Base-by-base conservation (phyloP, 64 coral and sea anemone species). In the Stichodactyla helianthus region DNA sequence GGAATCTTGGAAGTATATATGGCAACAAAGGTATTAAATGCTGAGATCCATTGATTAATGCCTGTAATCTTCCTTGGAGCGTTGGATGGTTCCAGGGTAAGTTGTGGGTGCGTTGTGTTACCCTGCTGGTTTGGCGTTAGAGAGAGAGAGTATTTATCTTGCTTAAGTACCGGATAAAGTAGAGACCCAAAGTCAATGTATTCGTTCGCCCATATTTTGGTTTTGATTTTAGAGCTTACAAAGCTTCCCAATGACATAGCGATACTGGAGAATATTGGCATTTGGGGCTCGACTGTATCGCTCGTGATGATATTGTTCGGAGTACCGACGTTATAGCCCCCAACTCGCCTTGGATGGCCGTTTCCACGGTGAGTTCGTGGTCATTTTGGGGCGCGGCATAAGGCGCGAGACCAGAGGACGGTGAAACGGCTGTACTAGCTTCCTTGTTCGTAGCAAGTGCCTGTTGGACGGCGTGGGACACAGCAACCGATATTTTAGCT, bases 1-100 rank as follows among this genome's bases (percentile, higher is more conserved):
- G 84, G 59, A 17, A 50, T 31, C 60, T 59, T 19, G 25, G 58
- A 56, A 56, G 56, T 62, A 85, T 85, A 65, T 52, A 86, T 86
- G 62, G 85, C 85, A 35, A 55, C 70, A 86, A 86, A 86, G 25
- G 50, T 86, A 68, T 86, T 62, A 62, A 86, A 86, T 16, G 85
- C 62, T 35, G 3, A 64, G 28, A 86, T 44, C 63, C 85, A 86
- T 68, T 86, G 85, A 51, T 22, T 62, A 71, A 86, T 86, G 64
- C 60, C 53, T 52, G 25, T 71, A 62, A 86, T 71, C 64, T 86
- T 86, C 23, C 4, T 62, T 67, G 85, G 31, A 52, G 64, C 60
- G 61, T 22, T 50, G 71, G 59, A 25, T 54, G 65, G 85, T 62
- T 86, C 64, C 51, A 86, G 71, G 31, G 60, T 86, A 50, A 86